Evolutionary conservation across 92 coral and sea anemone genomes (phyloP), one percentile per base, ranked within the genome.

Genomic region (Porites lobata): DNA sequence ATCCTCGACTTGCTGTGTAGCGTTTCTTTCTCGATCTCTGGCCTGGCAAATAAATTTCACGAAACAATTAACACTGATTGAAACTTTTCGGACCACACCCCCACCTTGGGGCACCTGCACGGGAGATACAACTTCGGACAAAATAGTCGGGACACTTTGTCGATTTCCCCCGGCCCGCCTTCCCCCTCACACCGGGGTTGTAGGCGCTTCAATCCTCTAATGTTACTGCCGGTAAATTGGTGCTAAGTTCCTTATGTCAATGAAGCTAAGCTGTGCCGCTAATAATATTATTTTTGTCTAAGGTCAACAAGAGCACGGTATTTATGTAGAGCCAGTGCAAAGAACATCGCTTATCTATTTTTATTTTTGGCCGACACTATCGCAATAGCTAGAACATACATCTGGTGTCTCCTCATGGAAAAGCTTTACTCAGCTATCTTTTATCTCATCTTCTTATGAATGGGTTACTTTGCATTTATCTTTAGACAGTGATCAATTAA

Each of bases 1-100:
- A 29, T 73, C 64, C 32, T 91, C 87, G 78, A 95, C 77, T 79
- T 81, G 79, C 57, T 61, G 89, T 79, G 62, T 17, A 43, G 98
- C 92, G 7, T 77, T 62, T 0, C 82, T 73, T 24, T 87, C 84
- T 43, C 98, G 92, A 18, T 73, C 80, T 12, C 1, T 63, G 4
- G 83, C 89, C 89, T 83, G 80, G 22, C 8, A 21, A 19, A 38
- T 38, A 38, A 38, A 38, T 38, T 38, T 38, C 47, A 38, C 4
- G 47, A 3, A 38, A 38, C 47, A 38, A 38, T 38, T 38, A 38
- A 38, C 47, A 38, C 47, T 4, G 47, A 38, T 38, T 38, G 47
- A 38, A 38, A 38, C 47, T 38, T 38, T 38, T 6, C 47, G 47
- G 47, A 38, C 7, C 6, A 38, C 6, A 38, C 47, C 3, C 38